Base-by-base conservation (phyloP, 2,888 invertebrate genomes). In the Rhingia rostrata region DNA sequence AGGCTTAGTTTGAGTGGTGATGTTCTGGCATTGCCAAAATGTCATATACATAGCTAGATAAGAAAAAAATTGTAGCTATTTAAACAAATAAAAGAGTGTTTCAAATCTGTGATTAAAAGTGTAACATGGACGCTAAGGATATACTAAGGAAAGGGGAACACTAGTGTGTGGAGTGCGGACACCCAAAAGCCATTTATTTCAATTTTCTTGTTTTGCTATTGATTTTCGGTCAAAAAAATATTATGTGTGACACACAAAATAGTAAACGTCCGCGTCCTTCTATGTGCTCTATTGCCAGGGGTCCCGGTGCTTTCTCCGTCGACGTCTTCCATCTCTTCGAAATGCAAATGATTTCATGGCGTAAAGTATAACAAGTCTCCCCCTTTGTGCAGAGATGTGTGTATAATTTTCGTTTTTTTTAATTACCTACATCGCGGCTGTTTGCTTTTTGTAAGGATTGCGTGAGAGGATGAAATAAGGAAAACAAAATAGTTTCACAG, bases 401-500 rank as follows among this genome's bases (percentile, higher is more conserved):
- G 14, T 14, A 33, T n/a, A n/a, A 43, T 60, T 9, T 7, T 32
- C 33, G 9, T 63, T 43, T 77, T 49, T 51, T 63, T 81, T 84
- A n/a, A n/a, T 66, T 75, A 84, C 80, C 75, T 80, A 84, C 75
- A 70, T 70, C 56, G 69, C 70, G 74, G 54, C 64, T 80, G 79
- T 60, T 84, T 84, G 61, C 72, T 49, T 82, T 82, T 69, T 73
- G 37, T 74, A 61, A 69, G 74, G 70, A 70, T 84, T 84, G 84
- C 80, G 84, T 84, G 84, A 74, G 69, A 79, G 54, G 53, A 75
- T 75, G 66, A 70, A 74, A 84, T 80, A 80, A 75, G 66, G 77
- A 70, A 75, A 69, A 74, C 58, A 64, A 60, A 84, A 70, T 70
- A 54, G 79, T 74, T 79, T 64, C 41, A 79, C 47, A 70, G 67